Evolutionary conservation across 2,113 vertebrate genomes (phyloP), one percentile per base, ranked within the genome.

Genomic region (Donacobius atricapilla): DNA sequence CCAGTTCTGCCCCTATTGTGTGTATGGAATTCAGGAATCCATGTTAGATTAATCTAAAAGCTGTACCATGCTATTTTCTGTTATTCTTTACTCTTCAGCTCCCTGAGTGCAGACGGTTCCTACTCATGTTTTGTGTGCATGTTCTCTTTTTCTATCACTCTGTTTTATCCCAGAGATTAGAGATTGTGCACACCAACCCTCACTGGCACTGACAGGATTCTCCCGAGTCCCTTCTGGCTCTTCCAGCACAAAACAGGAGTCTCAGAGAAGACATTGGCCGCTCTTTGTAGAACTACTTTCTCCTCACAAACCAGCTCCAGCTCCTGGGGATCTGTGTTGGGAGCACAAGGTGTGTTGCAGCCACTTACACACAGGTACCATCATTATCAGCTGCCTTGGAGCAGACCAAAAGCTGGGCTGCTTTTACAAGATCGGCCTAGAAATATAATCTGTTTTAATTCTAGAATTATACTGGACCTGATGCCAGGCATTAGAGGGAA

Each of bases 221-320:
- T 94, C 71, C 72, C 25, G 57, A 83, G 71, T 60, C 76, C 82
- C 82, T 95, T 90, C 93, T 81, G 85, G 79, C 88, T 88, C 22
- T 88, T 90, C 64, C 79, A 64, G 60, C 79, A 93, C 76, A 86
- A 94, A 88, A 73, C 60, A 92, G 58, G 24, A 70, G 64, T 27
- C 72, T 83, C 13, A 15, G 84, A 78, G 93, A 88, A 95, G 68
- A 51, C 75, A 50, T 1, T 71, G 77, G 71, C 82, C 77, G 85
- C 71, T 86, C 30, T 95, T 92, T 92, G 76, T 70, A 83, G 60
- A 86, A 48, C 25, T 33, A 5, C 64, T 66, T 92, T 86, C 75
- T 93, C 75, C 69, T 44, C 64, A 80, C 61, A 69, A 56, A 89
- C 14, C 70, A 80, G 66, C 71, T 69, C 65, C 78, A 64, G 60